Evolutionary conservation across 2,797 vertebrate genomes (phyloP), one percentile per base, ranked within the genome.

Genomic region (Oreochromis grahami): DNA sequence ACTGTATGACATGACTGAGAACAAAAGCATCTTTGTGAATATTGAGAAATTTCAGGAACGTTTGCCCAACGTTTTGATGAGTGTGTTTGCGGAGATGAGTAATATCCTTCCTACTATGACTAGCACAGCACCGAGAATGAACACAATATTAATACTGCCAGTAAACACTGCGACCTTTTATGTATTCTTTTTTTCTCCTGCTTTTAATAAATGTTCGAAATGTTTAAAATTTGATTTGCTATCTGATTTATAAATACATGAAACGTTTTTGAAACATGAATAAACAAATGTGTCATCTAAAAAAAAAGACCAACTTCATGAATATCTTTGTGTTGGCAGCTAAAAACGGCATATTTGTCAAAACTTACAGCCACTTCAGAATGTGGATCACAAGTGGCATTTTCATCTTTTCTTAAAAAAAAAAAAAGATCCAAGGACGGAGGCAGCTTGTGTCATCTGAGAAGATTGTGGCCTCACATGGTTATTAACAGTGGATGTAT

Each of bases 181-280:
- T 51, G 43, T 53, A 48, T 81, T 56, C 68, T 70, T 43, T 41
- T 36, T 52, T 17, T 51, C 29, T 8, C 77, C 43, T 87, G 81
- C 29, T 26, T 88, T 89, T 86, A 87, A 91, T 92, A 89, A 88
- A 89, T 88, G 32, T 58, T 81, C 2, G 2, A n/a, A 60, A 68
- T 63, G 80, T 50, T 13, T 8, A 13, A 50, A 34, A 8, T n/a
- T 74, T 34, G 6, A 76, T 15, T 41, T 87, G 29, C 26, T 13
- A 81, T 83, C 14, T 5, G 2, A 53, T 86, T 87, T 90, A 19
- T 85, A 19, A 84, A 78, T 43, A 2, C 70, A 81, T 65, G 15
- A 85, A 32, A 84, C 6, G 15, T 50, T 76, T 21, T 63, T 1
- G 82, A 63, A 63, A 90, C n/a, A 56, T 51, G 21, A 91, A 89